Evolutionary conservation across 2,888 invertebrate species (phyloP).

Genomic region (Agrochola lota): DNA sequence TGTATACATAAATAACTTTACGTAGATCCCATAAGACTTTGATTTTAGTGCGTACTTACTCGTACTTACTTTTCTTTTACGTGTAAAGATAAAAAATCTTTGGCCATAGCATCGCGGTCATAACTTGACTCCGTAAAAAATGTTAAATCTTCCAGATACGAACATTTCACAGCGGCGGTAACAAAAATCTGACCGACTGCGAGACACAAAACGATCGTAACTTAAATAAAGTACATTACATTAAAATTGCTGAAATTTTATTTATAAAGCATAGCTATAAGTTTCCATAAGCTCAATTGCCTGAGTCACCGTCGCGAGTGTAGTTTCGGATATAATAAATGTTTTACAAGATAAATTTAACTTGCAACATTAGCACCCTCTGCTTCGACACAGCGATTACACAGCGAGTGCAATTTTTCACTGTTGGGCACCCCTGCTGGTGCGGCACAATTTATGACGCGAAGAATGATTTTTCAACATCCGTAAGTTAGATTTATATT

Average conservation of each 20-base stretch:
- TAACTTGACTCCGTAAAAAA: conserved; percentile 57
- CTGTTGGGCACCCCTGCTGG: conserved; percentile 83
- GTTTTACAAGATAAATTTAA: conserved; percentile 86
- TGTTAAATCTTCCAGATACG: conserved; percentile 55
- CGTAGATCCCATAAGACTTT: conserved; percentile 24
- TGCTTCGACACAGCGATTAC: conserved; percentile 85
- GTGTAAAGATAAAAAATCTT: conserved; percentile 49
- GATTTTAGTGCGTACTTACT: conserved; percentile 38
- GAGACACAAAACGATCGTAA: conserved; percentile 35
- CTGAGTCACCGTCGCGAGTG: conserved; percentile 75
- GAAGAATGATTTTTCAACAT: conserved; percentile 88
- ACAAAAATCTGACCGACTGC: conserved; percentile 42
- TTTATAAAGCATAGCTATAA: conserved; percentile 23
- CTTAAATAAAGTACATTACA: conserved; percentile 43
- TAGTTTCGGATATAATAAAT: conserved; percentile 83
- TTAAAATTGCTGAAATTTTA: conserved; percentile 29
- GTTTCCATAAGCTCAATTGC: conserved; percentile 36
- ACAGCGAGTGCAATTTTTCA: conserved; percentile 87
- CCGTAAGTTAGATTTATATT: conserved; percentile 87
- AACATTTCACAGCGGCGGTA: conserved; percentile 43
- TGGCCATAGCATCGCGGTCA: conserved; percentile 33
- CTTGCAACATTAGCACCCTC: conserved; percentile 88
- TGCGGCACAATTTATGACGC: conserved; percentile 86
- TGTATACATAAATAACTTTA: background rate
- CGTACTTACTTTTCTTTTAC: conserved; percentile 52